These are phyloP conservation scores for Aphis gossypii DNA, from an alignment of 1,140 invertebrate genomes.

Conservation along the genomic window DNA sequence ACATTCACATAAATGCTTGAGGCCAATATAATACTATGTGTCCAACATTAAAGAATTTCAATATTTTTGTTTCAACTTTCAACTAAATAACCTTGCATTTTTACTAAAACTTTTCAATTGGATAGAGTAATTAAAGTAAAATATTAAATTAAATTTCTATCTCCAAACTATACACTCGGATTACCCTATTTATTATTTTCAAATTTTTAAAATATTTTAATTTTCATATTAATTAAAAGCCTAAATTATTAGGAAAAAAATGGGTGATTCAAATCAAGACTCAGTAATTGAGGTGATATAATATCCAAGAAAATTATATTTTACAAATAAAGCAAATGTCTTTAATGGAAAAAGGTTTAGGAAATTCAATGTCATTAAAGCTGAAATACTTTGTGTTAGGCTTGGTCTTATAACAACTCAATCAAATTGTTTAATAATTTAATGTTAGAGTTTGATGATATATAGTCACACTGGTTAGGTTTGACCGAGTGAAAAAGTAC, in stretches of 20 bases:
- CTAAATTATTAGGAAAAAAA: background rate
- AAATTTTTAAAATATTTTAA: background rate
- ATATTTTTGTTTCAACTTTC: background rate
- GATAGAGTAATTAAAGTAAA: too few relatives aligned
- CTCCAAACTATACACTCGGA: too few relatives aligned
- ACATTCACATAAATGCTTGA: too few relatives aligned
- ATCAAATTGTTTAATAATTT: background rate
- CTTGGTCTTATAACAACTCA: background rate
- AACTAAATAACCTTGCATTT: background rate
- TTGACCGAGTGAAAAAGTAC: background rate
- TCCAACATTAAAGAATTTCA: background rate
- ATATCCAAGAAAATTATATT: background rate
- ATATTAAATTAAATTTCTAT: too few relatives aligned
- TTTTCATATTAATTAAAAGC: background rate
- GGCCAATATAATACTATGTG: too few relatives aligned
- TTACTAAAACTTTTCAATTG: too few relatives aligned
- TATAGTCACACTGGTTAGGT: background rate
- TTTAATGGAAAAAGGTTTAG: background rate
- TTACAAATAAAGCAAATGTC: background rate
- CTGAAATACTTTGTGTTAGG: background rate
- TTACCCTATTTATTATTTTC: background rate
- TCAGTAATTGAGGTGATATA: background rate
- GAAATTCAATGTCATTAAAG: background rate
- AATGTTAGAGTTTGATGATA: background rate
- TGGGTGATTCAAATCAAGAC: background rate